Conservation (phyloP, 1,140 invertebrate genomes). For the Cydia amplana region DNA sequence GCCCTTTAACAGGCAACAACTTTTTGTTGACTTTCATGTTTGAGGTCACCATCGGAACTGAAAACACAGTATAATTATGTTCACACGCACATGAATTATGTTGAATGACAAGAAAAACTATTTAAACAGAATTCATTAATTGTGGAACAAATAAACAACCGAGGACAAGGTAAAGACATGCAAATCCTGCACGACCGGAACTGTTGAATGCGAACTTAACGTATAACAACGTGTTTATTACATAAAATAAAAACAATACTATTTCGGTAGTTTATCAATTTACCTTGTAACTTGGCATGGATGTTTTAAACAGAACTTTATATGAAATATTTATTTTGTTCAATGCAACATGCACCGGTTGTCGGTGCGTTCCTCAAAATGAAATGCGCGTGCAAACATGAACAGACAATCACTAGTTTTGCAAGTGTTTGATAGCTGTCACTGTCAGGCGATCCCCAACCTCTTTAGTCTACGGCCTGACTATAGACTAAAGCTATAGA, state of each 20-base stretch:
- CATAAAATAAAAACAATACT: background rate
- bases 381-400: constrained; percentile 6
- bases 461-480: background rate
- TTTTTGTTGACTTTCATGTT: constrained; percentile 83
- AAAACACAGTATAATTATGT: constrained; percentile 32
- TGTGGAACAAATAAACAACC: background rate
- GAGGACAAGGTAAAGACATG: constrained; percentile 19
- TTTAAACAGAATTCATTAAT: background rate
- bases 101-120: background rate
- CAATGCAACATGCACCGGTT: background rate
- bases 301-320: background rate
- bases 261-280: background rate
- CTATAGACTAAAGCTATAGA: background rate
- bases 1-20: constrained; percentile 90
- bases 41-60: constrained; percentile 39
- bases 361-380: constrained; percentile 7
- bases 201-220: background rate
- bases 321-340: background rate
- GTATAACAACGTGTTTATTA: background rate
- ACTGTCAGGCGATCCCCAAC: background rate
- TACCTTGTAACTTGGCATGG: background rate
- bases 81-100: constrained; percentile 2
- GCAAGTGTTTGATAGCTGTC: constrained; percentile 4
- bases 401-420: no score
- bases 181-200: constrained; percentile 5